Conservation (phyloP, 2,113 vertebrate genomes). For the Leuciscus idus region DNA sequence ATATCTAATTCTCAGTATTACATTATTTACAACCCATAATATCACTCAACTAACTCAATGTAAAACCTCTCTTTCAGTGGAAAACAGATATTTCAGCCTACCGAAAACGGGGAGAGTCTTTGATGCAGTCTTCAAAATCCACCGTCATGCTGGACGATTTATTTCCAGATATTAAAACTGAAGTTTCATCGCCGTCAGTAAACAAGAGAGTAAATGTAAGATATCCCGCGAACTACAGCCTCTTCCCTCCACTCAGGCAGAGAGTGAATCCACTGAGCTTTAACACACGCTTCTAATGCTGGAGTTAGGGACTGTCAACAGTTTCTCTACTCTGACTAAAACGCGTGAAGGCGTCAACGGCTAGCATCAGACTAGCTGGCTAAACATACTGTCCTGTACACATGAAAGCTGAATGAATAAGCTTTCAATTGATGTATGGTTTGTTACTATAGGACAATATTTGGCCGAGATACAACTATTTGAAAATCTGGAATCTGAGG, state of each 20-base stretch:
- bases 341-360: not conserved
- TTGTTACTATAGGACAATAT: too few species aligned
- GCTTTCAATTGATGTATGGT: too few species aligned
- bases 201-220: conserved; percentile 13
- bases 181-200: conserved; percentile 69
- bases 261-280: conserved; percentile 38
- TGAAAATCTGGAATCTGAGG: too few species aligned
- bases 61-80: not conserved
- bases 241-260: conserved; percentile 28
- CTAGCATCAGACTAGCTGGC: not conserved
- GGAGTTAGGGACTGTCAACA: conserved; percentile 57
- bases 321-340: not conserved
- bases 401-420: too few species aligned
- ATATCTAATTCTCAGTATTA: not conserved
- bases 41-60: not conserved
- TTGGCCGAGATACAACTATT: too few species aligned
- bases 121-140: conserved; percentile 83
- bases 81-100: conserved; percentile 56
- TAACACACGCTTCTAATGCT: conserved; percentile 39
- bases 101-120: conserved; percentile 81
- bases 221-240: conserved; percentile 52
- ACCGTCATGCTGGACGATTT: conserved; percentile 76
- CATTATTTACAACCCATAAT: not conserved
- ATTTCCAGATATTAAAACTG: conserved; percentile 62
- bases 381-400: not conserved